Evolutionary conservation across 1,140 invertebrate genomes (phyloP), one percentile per base, ranked within the genome.

Genomic region (Teleopsis dalmanni): DNA sequence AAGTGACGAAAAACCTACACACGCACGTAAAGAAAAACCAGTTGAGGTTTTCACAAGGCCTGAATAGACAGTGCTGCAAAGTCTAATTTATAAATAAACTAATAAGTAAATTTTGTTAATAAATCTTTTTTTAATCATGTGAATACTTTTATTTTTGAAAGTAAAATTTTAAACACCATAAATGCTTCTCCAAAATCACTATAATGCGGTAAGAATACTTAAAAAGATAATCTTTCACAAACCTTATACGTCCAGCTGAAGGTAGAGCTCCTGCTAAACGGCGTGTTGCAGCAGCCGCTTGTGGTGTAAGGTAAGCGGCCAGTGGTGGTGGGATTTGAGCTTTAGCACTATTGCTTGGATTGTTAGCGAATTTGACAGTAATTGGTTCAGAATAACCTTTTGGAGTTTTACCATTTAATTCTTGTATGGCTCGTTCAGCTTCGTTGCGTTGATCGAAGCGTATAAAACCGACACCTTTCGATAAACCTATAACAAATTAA

Each of bases 351-450:
- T 77, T 78, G 62, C 76, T 78, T n/a, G 77, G 77, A 59, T 78
- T 78, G 56, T 80, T 79, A 53, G 78, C 78, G 68, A 78, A 79
- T 57, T 79, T 79, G 4, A 80, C 77, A 50, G 76, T 79, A 42
- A 80, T 79, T 9, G 78, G 77, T 19, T 76, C 77, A 23, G 75
- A 73, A 44, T 75, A 76, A 31, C 76, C 76, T 48, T 77, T 76
- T 7, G 77, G 77, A 45, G 78, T 74, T 47, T 76, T 77, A 35
- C 78, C 78, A 59, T 80, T 79, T 53, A 80, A 59, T 62, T 78
- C 77, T 58, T 78, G 76, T 53, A 80, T 80, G 50, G 78, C 78
- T 29, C 73, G 72, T 57, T 79, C 77, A 36, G 78, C 78, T 62
- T 80, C 77, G 54, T 74, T 74, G 54, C 77, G 71, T 67, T 79